Conservation (phyloP, 1,140 invertebrate species). For the Polypedilum pembai region DNA sequence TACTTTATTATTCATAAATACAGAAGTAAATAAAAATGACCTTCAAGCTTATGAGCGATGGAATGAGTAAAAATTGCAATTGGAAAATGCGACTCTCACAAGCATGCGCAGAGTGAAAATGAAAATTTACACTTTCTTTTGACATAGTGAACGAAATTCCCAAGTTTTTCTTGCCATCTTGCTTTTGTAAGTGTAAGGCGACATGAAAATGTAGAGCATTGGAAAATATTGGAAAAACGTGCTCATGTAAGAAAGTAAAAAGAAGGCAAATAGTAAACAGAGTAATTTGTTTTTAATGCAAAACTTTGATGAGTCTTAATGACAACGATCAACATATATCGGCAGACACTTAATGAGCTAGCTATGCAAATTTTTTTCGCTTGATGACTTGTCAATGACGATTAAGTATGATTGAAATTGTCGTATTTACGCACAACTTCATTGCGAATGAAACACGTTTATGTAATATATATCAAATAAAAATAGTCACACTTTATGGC, state of each 20-base stretch:
- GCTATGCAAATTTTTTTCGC: too few relatives aligned
- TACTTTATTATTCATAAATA: not conserved
- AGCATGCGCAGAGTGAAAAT: conserved; percentile 21
- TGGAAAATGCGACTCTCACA: not conserved
- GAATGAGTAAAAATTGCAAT: not conserved
- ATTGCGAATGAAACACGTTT: too few relatives aligned
- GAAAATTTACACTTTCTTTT: conserved; percentile 25
- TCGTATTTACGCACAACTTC: too few relatives aligned
- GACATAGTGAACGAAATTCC: conserved; percentile 23
- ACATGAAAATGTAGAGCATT: conserved; percentile 4
- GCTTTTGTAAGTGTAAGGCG: not conserved
- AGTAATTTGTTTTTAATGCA: too few relatives aligned
- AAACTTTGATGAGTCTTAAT: too few relatives aligned
- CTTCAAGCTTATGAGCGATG: not conserved
- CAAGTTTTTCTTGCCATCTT: not conserved
- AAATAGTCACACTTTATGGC: too few relatives aligned
- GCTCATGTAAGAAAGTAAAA: not conserved
- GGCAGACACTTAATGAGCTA: too few relatives aligned
- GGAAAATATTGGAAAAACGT: conserved; percentile 10
- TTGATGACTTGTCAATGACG: too few relatives aligned
- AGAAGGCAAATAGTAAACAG: not conserved
- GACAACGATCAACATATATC: too few relatives aligned
- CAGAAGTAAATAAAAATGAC: conserved; percentile 10
- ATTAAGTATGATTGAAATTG: too few relatives aligned
- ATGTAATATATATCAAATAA: too few relatives aligned